These are phyloP conservation scores for Glossophaga mutica DNA, from an alignment of 2,797 vertebrate genomes.

Conservation along the genomic window DNA sequence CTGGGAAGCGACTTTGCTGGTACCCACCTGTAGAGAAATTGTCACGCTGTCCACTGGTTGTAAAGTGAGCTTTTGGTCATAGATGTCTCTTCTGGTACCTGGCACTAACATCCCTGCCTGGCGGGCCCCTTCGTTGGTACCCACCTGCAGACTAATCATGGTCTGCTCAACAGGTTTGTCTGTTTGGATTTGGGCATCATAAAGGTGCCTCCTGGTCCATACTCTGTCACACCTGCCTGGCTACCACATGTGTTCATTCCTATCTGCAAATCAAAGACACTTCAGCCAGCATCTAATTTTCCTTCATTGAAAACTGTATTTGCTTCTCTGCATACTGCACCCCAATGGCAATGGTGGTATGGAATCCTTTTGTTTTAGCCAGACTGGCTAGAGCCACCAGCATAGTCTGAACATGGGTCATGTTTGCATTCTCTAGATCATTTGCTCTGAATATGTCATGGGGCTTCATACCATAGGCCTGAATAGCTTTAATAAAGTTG, in stretches of 20 bases:
- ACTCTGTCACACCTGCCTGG: slow-evolving; percentile 97
- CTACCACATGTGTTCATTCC: slow-evolving; percentile 42
- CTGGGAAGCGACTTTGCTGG: slow-evolving; percentile 97
- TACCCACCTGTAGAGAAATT: slow-evolving; percentile 98
- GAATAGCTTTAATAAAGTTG: slow-evolving; percentile 96
- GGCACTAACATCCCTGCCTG: slow-evolving; percentile 96
- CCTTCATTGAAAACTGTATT: slow-evolving; percentile 91
- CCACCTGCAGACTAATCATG: slow-evolving; percentile 97
- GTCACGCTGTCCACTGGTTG: slow-evolving; percentile 94
- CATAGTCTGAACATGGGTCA: slow-evolving; percentile 98
- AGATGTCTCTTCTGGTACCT: slow-evolving; percentile 96
- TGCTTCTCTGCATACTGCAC: slow-evolving; percentile 97
- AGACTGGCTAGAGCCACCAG: slow-evolving; percentile 93
- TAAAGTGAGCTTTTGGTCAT: slow-evolving; percentile 91
- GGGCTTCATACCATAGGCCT: slow-evolving; percentile 93
- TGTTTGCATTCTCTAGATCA: slow-evolving; percentile 85
- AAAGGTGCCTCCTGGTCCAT: slow-evolving; percentile 95
- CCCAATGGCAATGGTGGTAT: slow-evolving; percentile 93
- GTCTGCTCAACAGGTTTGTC: slow-evolving; percentile 97
- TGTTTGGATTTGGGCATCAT: slow-evolving; percentile 95
- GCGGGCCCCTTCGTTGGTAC: slow-evolving; percentile 97
- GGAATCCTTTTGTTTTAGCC: slow-evolving; percentile 97
- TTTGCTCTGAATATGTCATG: slow-evolving; percentile 99
- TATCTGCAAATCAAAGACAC: slow-evolving; percentile 96
- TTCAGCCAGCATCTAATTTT: slow-evolving; percentile 96